Conservation (phyloP, 2,888 invertebrate genomes). For the Ectemnius continuus region DNA sequence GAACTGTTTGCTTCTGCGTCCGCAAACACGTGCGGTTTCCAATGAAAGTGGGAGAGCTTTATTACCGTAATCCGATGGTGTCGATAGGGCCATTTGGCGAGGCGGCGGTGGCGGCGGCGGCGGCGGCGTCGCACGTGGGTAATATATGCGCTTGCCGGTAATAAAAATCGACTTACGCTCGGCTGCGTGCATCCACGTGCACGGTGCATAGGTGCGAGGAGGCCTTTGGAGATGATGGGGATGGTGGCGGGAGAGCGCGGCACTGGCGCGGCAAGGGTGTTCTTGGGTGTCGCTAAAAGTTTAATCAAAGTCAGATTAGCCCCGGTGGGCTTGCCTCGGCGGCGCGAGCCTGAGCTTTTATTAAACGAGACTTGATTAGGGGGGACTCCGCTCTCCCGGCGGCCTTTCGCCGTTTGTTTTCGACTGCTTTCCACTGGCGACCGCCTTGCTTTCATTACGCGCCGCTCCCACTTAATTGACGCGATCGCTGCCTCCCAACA, state of each 20-base stretch:
- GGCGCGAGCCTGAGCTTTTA: constrained; percentile 63
- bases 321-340: constrained; percentile 41
- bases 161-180: constrained; percentile 75
- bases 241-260: too few relatives aligned
- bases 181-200: constrained; percentile 26
- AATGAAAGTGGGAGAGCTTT: constrained; percentile 33
- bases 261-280: constrained; percentile 66
- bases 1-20: too few relatives aligned
- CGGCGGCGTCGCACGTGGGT: constrained; percentile 39
- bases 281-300: constrained; percentile 76
- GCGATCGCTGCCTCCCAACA: constrained; percentile 38
- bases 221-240: not conserved
- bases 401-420: constrained; percentile 68
- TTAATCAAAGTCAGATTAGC: constrained; percentile 78
- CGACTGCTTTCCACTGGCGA: constrained; percentile 57
- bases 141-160: constrained; percentile 70
- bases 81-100: constrained; percentile 60
- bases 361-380: constrained; percentile 74
- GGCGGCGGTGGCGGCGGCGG: too few relatives aligned
- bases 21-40: not conserved
- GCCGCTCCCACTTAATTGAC: constrained; percentile 58
- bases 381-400: constrained; percentile 51
- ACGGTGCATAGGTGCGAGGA: constrained; percentile 6
- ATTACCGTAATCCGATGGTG: constrained; percentile 59
- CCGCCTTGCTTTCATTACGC: constrained; percentile 58